Evolutionary conservation across 2,888 invertebrate genomes (phyloP), one percentile per base, ranked within the genome.

Genomic region (Drosophila quinaria): DNA sequence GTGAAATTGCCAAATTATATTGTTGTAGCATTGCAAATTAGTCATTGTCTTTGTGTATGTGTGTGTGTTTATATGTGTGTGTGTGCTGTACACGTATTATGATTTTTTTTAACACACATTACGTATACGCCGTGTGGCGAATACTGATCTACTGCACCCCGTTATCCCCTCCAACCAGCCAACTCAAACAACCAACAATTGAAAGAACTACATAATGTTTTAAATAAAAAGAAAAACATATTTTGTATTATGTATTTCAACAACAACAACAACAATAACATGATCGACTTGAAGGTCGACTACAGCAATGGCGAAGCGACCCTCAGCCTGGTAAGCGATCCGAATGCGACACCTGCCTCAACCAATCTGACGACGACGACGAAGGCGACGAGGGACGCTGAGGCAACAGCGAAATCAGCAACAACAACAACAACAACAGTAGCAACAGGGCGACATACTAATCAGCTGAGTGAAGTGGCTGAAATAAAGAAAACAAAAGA

Each of bases 301-400:
- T 85, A 90, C 87, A 87, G 79, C 69, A 77, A 79, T 47, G 83
- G 63, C 64, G 87, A 90, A 64, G 70, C 78, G 61, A 74, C 79
- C 58, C 67, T 88, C 29, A 63, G 70, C 55, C 54, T 82, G 64
- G 80, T 64, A 17, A 62, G 51, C 54, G 83, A 79, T 61, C 55
- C 50, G 39, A 67, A 55, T 54, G 70, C 50, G 62, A 25, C 59
- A 52, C 46, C 35, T 59, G 51, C 51, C 19, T 19, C 64, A 41
- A 50, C 62, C 25, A 15, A 59, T 4, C 22, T 22, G 46, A 55
- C 56, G 17, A 33, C 66, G 15, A 29, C 66, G 47, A 37, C 37
- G 37, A 8, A 29, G 8, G 47, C 63, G 33, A 64, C 54, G 50
- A 59, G 47, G 55, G 78, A 81, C 22, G 42, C 37, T 44, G 78